Conservation (phyloP, 2,797 vertebrate genomes). For the Gephyroberyx darwinii region DNA sequence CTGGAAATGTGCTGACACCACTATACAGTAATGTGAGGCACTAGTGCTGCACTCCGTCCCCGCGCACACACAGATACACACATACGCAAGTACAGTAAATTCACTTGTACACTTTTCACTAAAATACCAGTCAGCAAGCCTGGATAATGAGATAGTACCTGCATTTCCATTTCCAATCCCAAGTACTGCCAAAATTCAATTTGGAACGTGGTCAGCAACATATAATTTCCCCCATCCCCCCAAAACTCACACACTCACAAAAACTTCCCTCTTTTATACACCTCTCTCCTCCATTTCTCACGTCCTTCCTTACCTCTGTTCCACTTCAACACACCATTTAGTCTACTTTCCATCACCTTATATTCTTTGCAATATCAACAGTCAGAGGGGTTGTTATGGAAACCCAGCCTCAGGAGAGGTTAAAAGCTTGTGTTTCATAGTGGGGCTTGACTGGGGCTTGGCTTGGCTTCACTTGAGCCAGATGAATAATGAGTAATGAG, state of each 20-base stretch:
- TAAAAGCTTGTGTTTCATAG: slow-evolving; percentile 19
- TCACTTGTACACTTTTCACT: background rate
- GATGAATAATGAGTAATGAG: slow-evolving; percentile 23
- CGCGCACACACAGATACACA: slow-evolving; percentile 3
- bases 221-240: background rate
- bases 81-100: slow-evolving; percentile 1
- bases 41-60: background rate
- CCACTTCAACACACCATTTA: slow-evolving; percentile 18
- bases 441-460: background rate
- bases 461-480: slow-evolving; percentile 6
- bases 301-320: background rate
- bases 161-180: slow-evolving; percentile 30
- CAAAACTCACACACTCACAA: background rate
- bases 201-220: slow-evolving; percentile 13
- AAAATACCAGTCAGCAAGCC: slow-evolving; percentile 12
- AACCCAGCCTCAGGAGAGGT: slow-evolving; percentile 13
- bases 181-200: slow-evolving; percentile 30
- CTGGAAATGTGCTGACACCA: slow-evolving; percentile 1
- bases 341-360: slow-evolving; percentile 12
- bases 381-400: slow-evolving; percentile 32
- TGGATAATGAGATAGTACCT: slow-evolving; percentile 8
- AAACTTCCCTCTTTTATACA: slow-evolving; percentile 2
- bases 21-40: background rate
- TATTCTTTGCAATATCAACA: slow-evolving; percentile 30
- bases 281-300: background rate